These are phyloP conservation scores for Papilio dardanus DNA, from an alignment of 1,140 invertebrate genomes.

Conservation along the genomic window DNA sequence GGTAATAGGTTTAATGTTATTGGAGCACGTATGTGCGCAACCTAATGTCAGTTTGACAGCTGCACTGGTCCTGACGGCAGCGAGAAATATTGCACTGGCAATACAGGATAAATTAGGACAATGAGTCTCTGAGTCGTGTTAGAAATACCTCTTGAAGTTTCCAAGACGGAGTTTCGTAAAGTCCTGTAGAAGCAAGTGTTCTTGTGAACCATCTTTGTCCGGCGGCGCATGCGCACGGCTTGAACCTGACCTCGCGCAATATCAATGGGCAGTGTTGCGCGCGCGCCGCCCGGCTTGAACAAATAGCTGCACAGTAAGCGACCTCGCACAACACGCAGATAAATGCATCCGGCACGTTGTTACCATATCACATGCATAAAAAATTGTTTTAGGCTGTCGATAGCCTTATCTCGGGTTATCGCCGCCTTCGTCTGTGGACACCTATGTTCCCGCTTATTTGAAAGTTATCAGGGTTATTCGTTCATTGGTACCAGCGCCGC, in stretches of 20 bases:
- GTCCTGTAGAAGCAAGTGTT: not conserved
- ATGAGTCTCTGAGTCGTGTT: not conserved
- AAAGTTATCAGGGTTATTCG: slow-evolving; percentile 54
- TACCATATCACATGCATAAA: slow-evolving; percentile 55
- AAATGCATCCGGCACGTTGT: slow-evolving; percentile 69
- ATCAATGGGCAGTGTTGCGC: slow-evolving; percentile 49
- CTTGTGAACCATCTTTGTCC: slow-evolving; percentile 13
- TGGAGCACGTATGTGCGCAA: slow-evolving; percentile 9
- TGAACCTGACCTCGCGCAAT: slow-evolving; percentile 73
- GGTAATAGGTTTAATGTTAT: slow-evolving; percentile 18
- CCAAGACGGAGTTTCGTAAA: not conserved
- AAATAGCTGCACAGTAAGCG: slow-evolving; percentile 52
- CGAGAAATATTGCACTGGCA: not conserved
- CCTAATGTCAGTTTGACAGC: slow-evolving; percentile 20
- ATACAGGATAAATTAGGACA: not conserved
- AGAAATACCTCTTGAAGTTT: not conserved
- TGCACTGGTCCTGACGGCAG: not conserved
- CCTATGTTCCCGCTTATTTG: slow-evolving; percentile 49
- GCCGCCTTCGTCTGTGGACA: slow-evolving; percentile 41
- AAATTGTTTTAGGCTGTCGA: slow-evolving; percentile 54
- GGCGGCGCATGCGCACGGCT: slow-evolving; percentile 22
- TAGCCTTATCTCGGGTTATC: slow-evolving; percentile 64
- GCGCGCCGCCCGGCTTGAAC: slow-evolving; percentile 49
- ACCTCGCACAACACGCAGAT: slow-evolving; percentile 50
- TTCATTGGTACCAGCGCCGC: slow-evolving; percentile 46